A percentile compares a stretch with the other conserved stretches of the same genome.
Conservation (phyloP, 2,797 vertebrate genomes). For the Eulemur coronatus region DNA sequence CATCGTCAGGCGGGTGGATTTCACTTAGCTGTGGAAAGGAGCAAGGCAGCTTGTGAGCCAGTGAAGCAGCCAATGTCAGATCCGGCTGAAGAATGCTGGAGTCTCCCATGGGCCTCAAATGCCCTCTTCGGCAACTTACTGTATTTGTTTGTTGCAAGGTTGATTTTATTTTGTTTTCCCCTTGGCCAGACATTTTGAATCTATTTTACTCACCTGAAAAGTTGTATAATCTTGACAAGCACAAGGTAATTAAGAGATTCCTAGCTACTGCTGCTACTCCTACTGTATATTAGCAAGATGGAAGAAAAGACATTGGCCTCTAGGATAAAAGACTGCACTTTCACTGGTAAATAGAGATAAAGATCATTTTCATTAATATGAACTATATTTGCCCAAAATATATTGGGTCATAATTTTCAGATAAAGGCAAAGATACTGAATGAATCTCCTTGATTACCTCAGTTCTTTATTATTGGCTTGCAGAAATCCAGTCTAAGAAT, state of each 20-base stretch:
- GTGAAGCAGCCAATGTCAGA: not conserved
- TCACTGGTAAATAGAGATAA: not conserved
- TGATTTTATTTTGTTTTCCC: constrained; percentile 39
- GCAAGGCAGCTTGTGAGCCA: not conserved
- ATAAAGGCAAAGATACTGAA: not conserved
- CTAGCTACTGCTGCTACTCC: not conserved
- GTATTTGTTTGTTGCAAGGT: not conserved
- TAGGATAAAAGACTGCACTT: not conserved
- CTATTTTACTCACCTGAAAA: constrained; percentile 43
- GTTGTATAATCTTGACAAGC: not conserved
- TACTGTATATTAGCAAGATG: not conserved
- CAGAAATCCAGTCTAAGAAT: not conserved
- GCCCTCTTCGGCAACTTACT: not conserved
- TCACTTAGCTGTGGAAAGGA: constrained; percentile 46
- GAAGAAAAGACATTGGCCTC: not conserved
- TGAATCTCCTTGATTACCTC: not conserved
- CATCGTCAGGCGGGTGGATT: not conserved
- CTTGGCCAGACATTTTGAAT: not conserved
- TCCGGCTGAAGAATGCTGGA: not conserved
- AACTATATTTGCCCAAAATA: constrained; percentile 12
- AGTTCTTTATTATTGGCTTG: not conserved
- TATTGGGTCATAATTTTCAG: not conserved
- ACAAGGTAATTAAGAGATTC: not conserved
- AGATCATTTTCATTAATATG: not conserved
- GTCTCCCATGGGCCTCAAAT: not conserved